A percentile compares a stretch with the other conserved stretches of the same genome.
phyloP scores from a whole-genome alignment of 2,113 vertebrate species.

The Passer montanus region DNA sequence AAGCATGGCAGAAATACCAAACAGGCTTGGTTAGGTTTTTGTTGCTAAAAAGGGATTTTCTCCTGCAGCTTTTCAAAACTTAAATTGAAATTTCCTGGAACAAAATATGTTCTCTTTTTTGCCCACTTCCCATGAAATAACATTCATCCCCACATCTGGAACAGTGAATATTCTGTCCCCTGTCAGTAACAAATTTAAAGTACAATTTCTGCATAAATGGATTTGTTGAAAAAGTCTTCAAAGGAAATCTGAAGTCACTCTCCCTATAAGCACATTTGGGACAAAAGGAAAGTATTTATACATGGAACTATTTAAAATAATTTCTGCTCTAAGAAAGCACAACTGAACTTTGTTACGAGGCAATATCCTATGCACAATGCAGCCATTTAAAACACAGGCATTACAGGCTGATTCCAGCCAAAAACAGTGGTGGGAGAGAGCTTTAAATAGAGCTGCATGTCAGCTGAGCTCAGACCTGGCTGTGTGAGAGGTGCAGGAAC shows the following conservation, averaged over 20 bases:
- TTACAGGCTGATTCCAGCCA: not conserved
- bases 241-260: not conserved
- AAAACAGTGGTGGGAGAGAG: not conserved
- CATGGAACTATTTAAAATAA: not conserved
- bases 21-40: not conserved
- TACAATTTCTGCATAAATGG: not conserved
- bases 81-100: not conserved
- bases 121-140: not conserved
- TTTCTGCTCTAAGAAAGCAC: not conserved
- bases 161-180: not conserved
- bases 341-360: not conserved
- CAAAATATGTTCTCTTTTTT: not conserved
- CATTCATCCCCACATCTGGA: not conserved
- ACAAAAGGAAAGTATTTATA: not conserved
- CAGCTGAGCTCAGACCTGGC: not conserved
- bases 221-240: not conserved
- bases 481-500: not conserved
- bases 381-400: not conserved
- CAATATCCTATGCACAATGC: rapidly evolving
- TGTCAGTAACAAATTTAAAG: not conserved
- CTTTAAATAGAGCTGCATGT: not conserved
- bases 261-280: not conserved
- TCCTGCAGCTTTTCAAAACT: not conserved
- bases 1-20: not conserved
- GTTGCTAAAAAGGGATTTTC: not conserved